phyloP scores from a whole-genome alignment of 2,888 invertebrate species.

The Prenolepis imparis region DNA sequence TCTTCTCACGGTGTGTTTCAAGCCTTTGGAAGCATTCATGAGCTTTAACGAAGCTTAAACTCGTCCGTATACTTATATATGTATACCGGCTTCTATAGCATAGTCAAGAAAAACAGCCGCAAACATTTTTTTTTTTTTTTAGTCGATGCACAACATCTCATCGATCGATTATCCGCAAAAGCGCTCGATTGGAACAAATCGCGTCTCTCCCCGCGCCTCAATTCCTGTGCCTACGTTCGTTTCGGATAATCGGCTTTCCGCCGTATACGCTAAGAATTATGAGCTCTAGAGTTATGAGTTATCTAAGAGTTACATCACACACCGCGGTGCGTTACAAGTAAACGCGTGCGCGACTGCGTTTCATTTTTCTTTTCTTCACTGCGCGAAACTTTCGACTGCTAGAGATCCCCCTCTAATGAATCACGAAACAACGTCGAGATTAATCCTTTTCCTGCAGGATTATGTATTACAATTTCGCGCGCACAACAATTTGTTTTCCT shows the following conservation, averaged over 20 bases:
- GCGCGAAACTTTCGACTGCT: not conserved
- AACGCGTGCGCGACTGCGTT: constrained; percentile 6
- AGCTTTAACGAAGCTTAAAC: constrained; percentile 54
- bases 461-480: constrained; percentile 3
- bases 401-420: not conserved
- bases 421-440: not conserved
- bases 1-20: constrained; percentile 31
- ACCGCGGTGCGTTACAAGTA: constrained; percentile 1
- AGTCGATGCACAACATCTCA: constrained; percentile 42
- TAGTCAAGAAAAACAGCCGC: constrained; percentile 33
- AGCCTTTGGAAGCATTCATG: constrained; percentile 36
- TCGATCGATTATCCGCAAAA: constrained; percentile 56
- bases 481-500: not conserved
- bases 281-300: constrained; percentile 42
- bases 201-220: not conserved
- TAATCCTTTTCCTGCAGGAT: not conserved
- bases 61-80: constrained; percentile 29
- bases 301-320: constrained; percentile 44
- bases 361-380: not conserved
- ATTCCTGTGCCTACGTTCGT: constrained; percentile 24
- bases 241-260: constrained; percentile 52
- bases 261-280: constrained; percentile 43
- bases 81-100: not conserved
- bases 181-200: constrained; percentile 52
- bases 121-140: constrained; percentile 37